phyloP scores from a whole-genome alignment of 1,140 invertebrate genomes.

The Hyles euphorbiae region DNA sequence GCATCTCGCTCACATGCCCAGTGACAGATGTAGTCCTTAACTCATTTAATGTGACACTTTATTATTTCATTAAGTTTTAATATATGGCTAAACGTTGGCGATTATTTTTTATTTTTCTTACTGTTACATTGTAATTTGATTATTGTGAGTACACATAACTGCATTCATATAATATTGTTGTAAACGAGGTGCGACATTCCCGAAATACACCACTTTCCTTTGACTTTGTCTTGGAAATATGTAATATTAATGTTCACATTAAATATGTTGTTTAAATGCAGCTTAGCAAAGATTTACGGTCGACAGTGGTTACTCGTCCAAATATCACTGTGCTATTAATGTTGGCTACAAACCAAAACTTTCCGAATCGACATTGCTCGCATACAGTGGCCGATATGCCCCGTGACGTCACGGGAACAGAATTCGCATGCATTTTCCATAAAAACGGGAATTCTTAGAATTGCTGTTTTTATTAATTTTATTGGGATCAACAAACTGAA shows the following conservation, averaged over 20 bases:
- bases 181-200: too few relatives aligned
- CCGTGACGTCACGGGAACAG: background rate
- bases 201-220: too few relatives aligned
- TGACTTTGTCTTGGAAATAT: background rate
- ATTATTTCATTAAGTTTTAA: too few relatives aligned
- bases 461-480: background rate
- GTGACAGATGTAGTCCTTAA: too few relatives aligned
- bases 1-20: too few relatives aligned
- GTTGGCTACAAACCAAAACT: slow-evolving; percentile 38
- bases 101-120: too few relatives aligned
- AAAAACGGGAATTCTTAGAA: background rate
- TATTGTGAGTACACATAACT: too few relatives aligned
- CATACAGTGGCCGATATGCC: slow-evolving; percentile 17
- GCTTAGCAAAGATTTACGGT: slow-evolving; percentile 32
- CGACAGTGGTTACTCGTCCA: slow-evolving; percentile 23
- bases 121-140: too few relatives aligned
- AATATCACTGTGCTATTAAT: slow-evolving; percentile 27
- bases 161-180: too few relatives aligned
- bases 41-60: too few relatives aligned
- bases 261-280: slow-evolving; percentile 28
- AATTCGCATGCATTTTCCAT: slow-evolving; percentile 3
- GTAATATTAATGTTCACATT: slow-evolving; percentile 13
- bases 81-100: background rate
- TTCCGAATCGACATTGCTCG: slow-evolving; percentile 24
- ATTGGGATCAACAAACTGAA: too few relatives aligned